Percentiles rank a stretch among this genome's conserved stretches.
Conservation (phyloP, 2,797 vertebrate genomes). For the Hippopotamyrus pictus region DNA sequence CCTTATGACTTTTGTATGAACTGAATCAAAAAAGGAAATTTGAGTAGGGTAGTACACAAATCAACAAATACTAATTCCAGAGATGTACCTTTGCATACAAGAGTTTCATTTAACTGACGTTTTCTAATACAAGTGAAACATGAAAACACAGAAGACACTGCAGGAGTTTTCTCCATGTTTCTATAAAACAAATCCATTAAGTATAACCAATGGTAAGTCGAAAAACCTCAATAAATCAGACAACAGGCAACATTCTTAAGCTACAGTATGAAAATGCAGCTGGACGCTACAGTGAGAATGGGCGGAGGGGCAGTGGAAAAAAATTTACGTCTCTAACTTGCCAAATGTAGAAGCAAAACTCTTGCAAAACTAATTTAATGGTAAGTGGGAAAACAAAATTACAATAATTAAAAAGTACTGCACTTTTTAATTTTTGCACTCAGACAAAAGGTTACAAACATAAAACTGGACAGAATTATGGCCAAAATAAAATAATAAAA, state of each 20-base stretch:
- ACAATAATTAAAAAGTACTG: neutral
- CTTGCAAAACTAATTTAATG: neutral
- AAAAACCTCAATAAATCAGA: neutral
- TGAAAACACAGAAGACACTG: neutral
- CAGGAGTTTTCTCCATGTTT: neutral
- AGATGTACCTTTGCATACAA: neutral
- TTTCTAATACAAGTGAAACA: neutral
- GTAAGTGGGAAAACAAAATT: neutral
- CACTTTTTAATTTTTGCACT: slow-evolving; percentile 49
- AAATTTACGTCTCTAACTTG: neutral
- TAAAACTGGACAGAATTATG: neutral
- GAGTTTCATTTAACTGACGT: neutral
- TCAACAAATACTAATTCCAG: neutral
- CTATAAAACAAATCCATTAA: neutral
- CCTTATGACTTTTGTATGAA: neutral
- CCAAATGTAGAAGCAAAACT: neutral
- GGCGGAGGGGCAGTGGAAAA: neutral
- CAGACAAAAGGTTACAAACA: slow-evolving; percentile 17
- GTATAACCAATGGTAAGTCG: neutral
- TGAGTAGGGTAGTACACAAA: neutral
- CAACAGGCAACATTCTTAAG: neutral
- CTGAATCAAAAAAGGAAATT: neutral
- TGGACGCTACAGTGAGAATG: neutral
- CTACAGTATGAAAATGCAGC: neutral
- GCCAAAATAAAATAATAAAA: neutral